Conservation (phyloP, 1,140 invertebrate species). For the Eriosoma lanigerum region DNA sequence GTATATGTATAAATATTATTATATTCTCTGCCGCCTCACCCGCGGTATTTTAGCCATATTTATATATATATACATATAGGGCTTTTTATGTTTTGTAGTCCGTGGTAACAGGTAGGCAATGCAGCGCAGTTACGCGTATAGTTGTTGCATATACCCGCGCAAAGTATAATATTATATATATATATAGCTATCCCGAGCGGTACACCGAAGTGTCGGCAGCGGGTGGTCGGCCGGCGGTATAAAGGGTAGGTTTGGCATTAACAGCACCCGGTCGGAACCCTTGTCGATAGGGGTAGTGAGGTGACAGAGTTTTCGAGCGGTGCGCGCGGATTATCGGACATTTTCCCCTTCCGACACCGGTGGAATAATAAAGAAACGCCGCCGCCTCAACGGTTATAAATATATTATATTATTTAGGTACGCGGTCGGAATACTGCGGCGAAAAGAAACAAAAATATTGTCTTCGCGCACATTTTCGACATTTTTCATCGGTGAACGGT, state of each 20-base stretch:
- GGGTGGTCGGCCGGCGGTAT: not conserved
- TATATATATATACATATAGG: no score
- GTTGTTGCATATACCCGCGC: not conserved
- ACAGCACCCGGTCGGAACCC: not conserved
- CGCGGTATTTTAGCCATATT: no score
- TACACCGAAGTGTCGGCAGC: not conserved
- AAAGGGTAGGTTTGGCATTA: not conserved
- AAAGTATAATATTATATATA: no score
- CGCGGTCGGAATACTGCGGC: not conserved
- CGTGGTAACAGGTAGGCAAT: slow-evolving; percentile 15
- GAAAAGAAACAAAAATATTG: not conserved
- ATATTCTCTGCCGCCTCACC: no score
- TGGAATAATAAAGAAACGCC: slow-evolving; percentile 5
- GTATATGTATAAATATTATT: no score
- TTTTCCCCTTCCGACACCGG: not conserved
- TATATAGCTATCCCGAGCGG: not conserved
- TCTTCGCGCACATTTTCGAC: not conserved
- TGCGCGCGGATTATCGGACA: slow-evolving; percentile 21
- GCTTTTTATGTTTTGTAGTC: slow-evolving; percentile 8
- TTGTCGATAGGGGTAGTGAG: not conserved
- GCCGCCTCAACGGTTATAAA: not conserved
- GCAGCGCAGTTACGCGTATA: not conserved
- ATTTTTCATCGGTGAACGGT: no score
- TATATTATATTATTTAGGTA: not conserved
- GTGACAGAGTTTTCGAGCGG: not conserved